Percentiles rank a stretch among this genome's conserved stretches.
These are phyloP conservation scores for Apamea monoglypha DNA, from an alignment of 2,888 invertebrate genomes.

Conservation along the genomic window DNA sequence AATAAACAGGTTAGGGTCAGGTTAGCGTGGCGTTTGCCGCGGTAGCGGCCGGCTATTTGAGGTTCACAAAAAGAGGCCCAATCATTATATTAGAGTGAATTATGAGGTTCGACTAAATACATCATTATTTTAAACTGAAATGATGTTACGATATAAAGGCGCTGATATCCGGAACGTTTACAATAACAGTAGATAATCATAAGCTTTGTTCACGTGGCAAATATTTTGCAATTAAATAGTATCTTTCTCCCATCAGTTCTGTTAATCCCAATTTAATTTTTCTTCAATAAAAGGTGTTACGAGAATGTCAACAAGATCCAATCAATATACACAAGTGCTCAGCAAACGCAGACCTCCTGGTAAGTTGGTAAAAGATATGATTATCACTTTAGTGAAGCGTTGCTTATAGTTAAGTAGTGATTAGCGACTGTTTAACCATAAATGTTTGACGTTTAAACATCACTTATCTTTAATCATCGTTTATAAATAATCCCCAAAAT, in stretches of 20 bases:
- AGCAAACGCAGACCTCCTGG: conserved; percentile 24
- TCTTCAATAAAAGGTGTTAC: conserved; percentile 17
- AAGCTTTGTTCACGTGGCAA: neutral
- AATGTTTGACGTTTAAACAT: too few species aligned
- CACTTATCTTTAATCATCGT: too few species aligned
- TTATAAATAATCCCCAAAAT: too few species aligned
- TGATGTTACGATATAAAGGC: neutral
- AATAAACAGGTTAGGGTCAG: too few species aligned
- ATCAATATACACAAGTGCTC: conserved; percentile 25
- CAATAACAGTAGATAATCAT: neutral
- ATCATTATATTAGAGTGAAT: neutral
- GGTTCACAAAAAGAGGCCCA: neutral
- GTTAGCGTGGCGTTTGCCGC: neutral
- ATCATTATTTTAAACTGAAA: neutral
- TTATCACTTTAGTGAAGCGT: neutral
- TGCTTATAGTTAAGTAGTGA: too few species aligned
- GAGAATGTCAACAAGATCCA: conserved; percentile 35
- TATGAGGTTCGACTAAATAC: neutral
- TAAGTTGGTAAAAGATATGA: conserved; percentile 24
- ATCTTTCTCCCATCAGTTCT: neutral
- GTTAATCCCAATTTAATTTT: neutral
- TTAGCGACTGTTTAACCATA: too few species aligned
- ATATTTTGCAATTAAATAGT: neutral
- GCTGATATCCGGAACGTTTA: neutral
- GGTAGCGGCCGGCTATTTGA: neutral